These are phyloP conservation scores for Sceloporus undulatus DNA, from an alignment of 2,113 vertebrate genomes.

Conservation along the genomic window DNA sequence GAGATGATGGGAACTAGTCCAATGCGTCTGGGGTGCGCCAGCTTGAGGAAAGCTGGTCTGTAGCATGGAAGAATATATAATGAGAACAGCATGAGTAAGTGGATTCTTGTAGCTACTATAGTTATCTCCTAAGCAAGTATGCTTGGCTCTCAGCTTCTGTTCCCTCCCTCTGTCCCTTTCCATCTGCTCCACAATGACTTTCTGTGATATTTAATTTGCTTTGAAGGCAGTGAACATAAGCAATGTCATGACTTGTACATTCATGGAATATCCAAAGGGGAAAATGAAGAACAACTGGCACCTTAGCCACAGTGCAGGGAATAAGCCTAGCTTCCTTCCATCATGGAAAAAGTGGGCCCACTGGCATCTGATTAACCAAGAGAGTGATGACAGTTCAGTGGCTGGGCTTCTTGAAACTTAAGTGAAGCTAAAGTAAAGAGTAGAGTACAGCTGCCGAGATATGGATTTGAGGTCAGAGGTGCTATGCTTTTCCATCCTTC, in stretches of 20 bases:
- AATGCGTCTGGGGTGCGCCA: no score
- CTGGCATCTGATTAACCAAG: not conserved
- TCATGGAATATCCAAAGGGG: slow-evolving; percentile 7
- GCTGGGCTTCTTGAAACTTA: not conserved
- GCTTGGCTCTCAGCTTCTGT: not conserved
- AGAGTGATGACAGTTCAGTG: slow-evolving; percentile 17
- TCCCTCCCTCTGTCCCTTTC: not conserved
- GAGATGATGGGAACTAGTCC: no score
- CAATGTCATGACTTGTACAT: not conserved
- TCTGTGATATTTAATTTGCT: not conserved
- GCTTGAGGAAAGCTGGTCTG: not conserved
- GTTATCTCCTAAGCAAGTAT: not conserved
- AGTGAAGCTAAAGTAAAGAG: not conserved
- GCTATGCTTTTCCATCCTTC: no score
- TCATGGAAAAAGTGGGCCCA: not conserved
- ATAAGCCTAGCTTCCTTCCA: not conserved
- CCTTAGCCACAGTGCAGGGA: not conserved
- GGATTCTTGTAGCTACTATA: not conserved
- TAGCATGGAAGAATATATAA: not conserved
- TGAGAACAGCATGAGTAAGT: not conserved
- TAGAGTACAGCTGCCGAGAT: not conserved
- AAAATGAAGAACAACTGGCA: not conserved
- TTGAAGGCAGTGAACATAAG: not conserved
- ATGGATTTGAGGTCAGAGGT: not conserved
- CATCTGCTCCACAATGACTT: not conserved